These are phyloP conservation scores for Physella acuta DNA, from an alignment of 1,140 invertebrate species.

Conservation along the genomic window DNA sequence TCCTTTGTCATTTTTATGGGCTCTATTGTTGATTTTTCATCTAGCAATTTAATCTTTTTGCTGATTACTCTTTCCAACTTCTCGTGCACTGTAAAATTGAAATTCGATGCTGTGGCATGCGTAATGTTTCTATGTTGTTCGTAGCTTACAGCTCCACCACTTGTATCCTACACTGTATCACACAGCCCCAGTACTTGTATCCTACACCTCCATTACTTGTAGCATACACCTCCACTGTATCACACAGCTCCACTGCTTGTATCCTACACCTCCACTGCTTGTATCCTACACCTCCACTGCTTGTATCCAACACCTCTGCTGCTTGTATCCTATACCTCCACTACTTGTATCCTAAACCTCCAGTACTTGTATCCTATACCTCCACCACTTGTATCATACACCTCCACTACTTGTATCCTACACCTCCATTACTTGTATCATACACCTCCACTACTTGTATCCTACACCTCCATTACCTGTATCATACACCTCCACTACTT, in stretches of 20 bases:
- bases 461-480: background rate
- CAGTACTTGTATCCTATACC: background rate
- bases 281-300: background rate
- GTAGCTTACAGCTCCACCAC: background rate
- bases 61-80: too few relatives aligned
- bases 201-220: background rate
- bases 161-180: background rate
- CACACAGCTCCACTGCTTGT: background rate
- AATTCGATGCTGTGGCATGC: too few relatives aligned
- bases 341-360: background rate
- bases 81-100: too few relatives aligned
- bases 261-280: background rate
- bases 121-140: background rate
- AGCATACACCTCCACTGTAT: background rate
- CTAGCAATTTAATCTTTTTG: too few relatives aligned
- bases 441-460: background rate
- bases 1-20: too few relatives aligned
- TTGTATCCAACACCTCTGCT: background rate
- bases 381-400: background rate
- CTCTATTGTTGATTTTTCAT: too few relatives aligned
- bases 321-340: background rate
- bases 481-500: background rate
- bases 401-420: background rate
- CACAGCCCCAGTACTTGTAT: background rate
- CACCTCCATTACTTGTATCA: background rate